Evolutionary conservation across 1,140 invertebrate genomes (phyloP), one percentile per base, ranked within the genome.

Genomic region (Papilio machaon): DNA sequence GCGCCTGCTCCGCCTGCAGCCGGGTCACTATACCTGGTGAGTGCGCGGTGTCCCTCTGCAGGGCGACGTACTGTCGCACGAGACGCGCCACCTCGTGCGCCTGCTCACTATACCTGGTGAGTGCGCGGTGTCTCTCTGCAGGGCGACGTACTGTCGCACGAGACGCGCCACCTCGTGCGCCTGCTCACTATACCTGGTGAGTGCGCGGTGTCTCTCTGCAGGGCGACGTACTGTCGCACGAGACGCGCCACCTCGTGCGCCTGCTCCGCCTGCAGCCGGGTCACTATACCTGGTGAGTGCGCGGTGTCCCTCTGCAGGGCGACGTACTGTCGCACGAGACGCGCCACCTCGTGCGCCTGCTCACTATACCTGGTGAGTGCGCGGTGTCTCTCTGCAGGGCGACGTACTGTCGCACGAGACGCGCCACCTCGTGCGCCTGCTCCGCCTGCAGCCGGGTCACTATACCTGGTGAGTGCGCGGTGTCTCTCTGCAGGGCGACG

Each of bases 241-340:
- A 99, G 96, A 83, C 98, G 96, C 11, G 98, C 98, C 84, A 99
- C 99, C 92, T 98, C 98, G 90, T 98, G 98, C 10, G 99, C 99
- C 95, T 99, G 98, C n/a, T n/a, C n/a, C n/a, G n/a, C n/a, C n/a
- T n/a, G n/a, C n/a, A n/a, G n/a, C n/a, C n/a, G n/a, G n/a, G n/a
- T n/a, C n/a, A 17, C 11, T 7, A 11, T 80, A 83, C 79, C 67
- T 67, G 60, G 80, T 43, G 67, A 80, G 35, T 81, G 52, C 2
- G 73, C 7, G 35, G 87, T 84, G 88, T 95, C 95, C 43, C 95
- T 89, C 89, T 96, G 95, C 88, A 95, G 95, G 81, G 96, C 95
- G 89, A 99, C 99, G 95, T 99, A 99, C 92, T 99, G 99, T 23
- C 98, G 96, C 87, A 99, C 99, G 79, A 99, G 96, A 83, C 98